Evolutionary conservation across 1,140 invertebrate species (phyloP), one percentile per base, ranked within the genome.

Genomic region (Drosophila yakuba): DNA sequence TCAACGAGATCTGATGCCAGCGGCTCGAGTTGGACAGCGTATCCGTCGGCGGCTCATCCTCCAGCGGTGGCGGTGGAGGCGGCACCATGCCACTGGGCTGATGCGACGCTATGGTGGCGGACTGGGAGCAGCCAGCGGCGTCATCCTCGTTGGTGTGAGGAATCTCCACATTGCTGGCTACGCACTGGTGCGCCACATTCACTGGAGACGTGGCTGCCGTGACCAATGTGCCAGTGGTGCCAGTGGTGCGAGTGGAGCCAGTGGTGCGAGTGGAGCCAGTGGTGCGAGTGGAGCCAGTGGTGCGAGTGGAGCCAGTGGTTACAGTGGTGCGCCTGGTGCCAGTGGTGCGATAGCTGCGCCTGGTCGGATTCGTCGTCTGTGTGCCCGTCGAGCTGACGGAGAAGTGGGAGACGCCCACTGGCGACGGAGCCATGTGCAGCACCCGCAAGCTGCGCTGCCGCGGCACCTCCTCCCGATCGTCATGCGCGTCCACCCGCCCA

Each of bases 141-240:
- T 5, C 11, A 12, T 69, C 44, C 17, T 48, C 60, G 23, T 74
- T 59, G 2, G 20, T 20, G 20, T 20, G 20, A 20, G 38, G 25
- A 74, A 82, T 64, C 0, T 82, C 79, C 4, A 15, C 8, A 0
- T 81, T 61, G 2, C 60, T 77, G 25, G 25, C 45, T 3, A 35
- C 14, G 23, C 3, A 1, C 15, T 15, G 2, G 14, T 11, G 3
- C 15, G 11, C 4, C 8, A 48, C 7, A 28, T 48, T 15, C 47
- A 4, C 14, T 32, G 28, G 15, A 8, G 23, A 23, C 10, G 14
- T 12, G 14, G 36, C 39, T 45, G 48, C 48, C 2, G 48, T 47
- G 2, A 5, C 20, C 20, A n/a, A 32, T 4, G 43, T 25, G 1
- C 11, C 45, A 15, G 11, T 28, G 25, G 2, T 23, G 35, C 28